Evolutionary conservation across 1,140 invertebrate genomes (phyloP).

Genomic region (Caenorhabditis tropicalis): DNA sequence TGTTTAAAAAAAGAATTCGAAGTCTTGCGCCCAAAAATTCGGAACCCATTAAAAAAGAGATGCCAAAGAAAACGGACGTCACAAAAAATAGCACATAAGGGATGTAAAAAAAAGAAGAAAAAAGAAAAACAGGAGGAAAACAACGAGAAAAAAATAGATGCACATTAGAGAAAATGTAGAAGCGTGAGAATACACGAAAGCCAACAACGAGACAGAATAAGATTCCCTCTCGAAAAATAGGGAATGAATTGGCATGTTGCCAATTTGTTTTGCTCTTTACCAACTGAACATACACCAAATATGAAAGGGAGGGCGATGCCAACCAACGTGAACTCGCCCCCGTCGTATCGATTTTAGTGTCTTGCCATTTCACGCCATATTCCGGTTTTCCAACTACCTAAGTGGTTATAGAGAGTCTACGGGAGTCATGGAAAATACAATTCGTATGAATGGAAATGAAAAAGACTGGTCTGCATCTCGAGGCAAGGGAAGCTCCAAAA

Average conservation of each 20-base stretch:
- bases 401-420: too few relatives aligned
- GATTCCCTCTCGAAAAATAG: neutral
- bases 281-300: slow-evolving; percentile 21
- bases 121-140: neutral
- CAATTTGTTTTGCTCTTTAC: slow-evolving; percentile 6
- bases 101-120: neutral
- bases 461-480: too few relatives aligned
- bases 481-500: too few relatives aligned
- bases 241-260: neutral
- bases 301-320: neutral
- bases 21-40: neutral
- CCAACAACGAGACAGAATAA: neutral
- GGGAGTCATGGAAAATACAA: too few relatives aligned
- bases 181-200: slow-evolving; percentile 17
- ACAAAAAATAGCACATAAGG: neutral
- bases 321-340: slow-evolving; percentile 3
- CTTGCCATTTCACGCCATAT: slow-evolving; percentile 4
- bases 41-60: neutral
- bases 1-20: neutral
- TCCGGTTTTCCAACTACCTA: slow-evolving; percentile 31
- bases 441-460: too few relatives aligned
- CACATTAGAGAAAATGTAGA: neutral
- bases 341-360: slow-evolving; percentile 20
- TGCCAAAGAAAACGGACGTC: neutral
- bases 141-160: neutral